Evolutionary conservation across 1,140 invertebrate species (phyloP), one percentile per base, ranked within the genome.

Genomic region (Idris sp.): DNA sequence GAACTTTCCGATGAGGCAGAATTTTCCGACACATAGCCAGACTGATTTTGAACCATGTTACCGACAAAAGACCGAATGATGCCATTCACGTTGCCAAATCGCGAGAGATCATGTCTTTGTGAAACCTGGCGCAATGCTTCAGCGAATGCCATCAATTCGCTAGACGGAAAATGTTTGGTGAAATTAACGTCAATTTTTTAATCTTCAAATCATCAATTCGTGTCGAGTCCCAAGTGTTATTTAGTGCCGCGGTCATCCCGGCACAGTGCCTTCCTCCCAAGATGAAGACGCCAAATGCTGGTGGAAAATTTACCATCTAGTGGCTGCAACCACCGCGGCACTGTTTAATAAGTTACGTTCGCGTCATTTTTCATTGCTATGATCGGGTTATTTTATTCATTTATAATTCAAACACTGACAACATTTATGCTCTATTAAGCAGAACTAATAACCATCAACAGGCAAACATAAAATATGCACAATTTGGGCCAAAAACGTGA

Each of bases 271-370:
- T 26, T 61, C 59, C 61, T 79, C 71, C 64, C 46, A 65, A 49
- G 77, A 73, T 44, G 76, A 78, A 61, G 74, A 77, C 71, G 75
- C 65, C 62, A 76, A 76, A 74, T 53, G 81, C 80, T 81, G 83
- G 76, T 74, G 80, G 65, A 48, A 59, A 75, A 72, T 77, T 85
- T 87, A 87, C 86, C 86, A 87, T 83, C 86, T 87, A 78, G 86
- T 85, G 78, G 86, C 84, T 82, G 86, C 84, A 81, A 87, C 84
- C 81, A 87, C 86, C 79, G 86, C 85, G 80, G 85, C 83, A 82
- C 86, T 87, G 83, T 86, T 85, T 78, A 80, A 83, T 81, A 85
- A 83, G 80, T 85, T 83, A 82, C 81, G 75, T 82, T 83, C 77
- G 62, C 68, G 75, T 68, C 68, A 77, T 68, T 77, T 77, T 73